Conservation (phyloP, 2,888 invertebrate species). For the Drosophila acutilabella region DNA sequence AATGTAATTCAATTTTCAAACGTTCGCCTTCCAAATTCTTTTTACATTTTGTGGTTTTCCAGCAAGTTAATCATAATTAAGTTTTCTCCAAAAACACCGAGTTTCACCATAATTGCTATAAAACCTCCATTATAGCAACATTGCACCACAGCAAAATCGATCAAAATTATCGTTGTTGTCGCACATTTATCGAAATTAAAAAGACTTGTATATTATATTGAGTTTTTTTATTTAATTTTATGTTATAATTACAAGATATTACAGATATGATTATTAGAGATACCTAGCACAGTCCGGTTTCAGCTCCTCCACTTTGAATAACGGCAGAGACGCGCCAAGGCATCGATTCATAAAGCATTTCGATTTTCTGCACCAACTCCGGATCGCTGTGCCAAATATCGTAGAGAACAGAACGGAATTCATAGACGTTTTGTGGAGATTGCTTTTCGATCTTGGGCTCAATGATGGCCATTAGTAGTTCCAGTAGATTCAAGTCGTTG, state of each 20-base stretch:
- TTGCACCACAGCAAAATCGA: background rate
- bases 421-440: constrained; percentile 53
- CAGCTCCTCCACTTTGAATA: constrained; percentile 48
- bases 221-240: background rate
- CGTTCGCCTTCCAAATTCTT: too few species aligned
- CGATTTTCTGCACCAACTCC: constrained; percentile 56
- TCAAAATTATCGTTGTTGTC: background rate
- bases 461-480: constrained; percentile 65
- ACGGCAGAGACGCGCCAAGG: constrained; percentile 53
- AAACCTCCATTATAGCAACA: background rate
- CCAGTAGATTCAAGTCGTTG: constrained; percentile 63
- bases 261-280: background rate
- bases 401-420: constrained; percentile 60
- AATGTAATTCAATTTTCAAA: too few species aligned
- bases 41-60: too few species aligned
- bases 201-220: background rate
- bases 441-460: constrained; percentile 52
- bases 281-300: constrained; percentile 34
- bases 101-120: background rate
- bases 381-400: constrained; percentile 70
- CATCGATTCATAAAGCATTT: constrained; percentile 66
- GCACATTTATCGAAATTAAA: background rate
- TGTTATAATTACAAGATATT: background rate
- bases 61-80: background rate
- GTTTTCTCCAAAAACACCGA: too few species aligned